Conservation (phyloP, 1,140 invertebrate species). For the Lepidurus arcticus region DNA sequence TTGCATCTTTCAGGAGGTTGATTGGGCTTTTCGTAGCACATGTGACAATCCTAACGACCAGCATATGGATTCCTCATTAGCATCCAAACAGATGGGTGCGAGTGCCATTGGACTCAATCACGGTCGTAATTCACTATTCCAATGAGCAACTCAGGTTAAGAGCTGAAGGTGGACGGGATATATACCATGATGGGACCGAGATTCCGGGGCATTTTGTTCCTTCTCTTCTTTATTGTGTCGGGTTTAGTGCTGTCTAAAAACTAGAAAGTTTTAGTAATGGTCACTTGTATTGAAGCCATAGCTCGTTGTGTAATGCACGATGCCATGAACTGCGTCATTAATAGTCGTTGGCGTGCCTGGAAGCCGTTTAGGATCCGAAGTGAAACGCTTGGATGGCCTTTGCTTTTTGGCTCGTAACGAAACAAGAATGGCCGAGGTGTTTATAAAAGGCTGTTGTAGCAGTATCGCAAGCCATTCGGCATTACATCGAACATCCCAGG, state of each 20-base stretch:
- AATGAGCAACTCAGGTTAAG: too few species aligned
- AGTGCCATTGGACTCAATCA: too few species aligned
- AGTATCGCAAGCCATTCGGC: not conserved
- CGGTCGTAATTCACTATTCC: too few species aligned
- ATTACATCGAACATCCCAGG: not conserved
- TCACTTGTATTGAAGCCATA: not conserved
- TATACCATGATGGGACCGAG: too few species aligned
- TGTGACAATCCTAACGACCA: too few species aligned
- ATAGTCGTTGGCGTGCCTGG: conserved; percentile 20
- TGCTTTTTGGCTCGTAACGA: not conserved
- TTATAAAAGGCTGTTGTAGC: not conserved
- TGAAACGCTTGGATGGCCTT: not conserved
- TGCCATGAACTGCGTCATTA: conserved; percentile 14
- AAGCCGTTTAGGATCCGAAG: conserved; percentile 5
- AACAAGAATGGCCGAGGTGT: conserved; percentile 14
- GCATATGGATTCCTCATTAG: too few species aligned
- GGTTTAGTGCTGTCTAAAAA: not conserved
- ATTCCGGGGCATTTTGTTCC: too few species aligned
- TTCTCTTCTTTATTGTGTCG: not conserved
- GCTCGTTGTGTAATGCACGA: not conserved
- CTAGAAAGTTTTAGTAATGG: not conserved
- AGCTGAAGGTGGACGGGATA: too few species aligned
- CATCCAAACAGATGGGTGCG: too few species aligned
- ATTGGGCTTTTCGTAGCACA: too few species aligned
- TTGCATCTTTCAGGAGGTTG: too few species aligned